Percentiles rank a stretch among this genome's conserved stretches.
Conservation (phyloP, 1,140 invertebrate species). For the Aphis gossypii region DNA sequence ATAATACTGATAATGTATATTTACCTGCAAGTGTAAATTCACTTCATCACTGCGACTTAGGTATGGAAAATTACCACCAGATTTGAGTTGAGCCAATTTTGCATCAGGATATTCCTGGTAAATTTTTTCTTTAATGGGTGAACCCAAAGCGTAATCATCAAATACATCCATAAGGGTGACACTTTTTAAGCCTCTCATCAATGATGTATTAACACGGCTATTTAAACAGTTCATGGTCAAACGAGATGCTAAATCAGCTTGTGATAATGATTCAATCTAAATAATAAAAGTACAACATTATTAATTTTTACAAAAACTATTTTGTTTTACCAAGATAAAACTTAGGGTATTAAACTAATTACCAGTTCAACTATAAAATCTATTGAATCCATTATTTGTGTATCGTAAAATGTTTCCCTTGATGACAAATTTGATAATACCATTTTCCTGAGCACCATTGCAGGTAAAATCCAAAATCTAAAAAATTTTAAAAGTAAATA, state of each 20-base stretch:
- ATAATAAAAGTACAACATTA: constrained; percentile 56
- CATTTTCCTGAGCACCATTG: constrained; percentile 86
- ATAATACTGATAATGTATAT: constrained; percentile 58
- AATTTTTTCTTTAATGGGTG: constrained; percentile 75
- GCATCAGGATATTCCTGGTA: constrained; percentile 89
- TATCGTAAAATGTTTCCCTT: constrained; percentile 71
- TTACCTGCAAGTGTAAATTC: constrained; percentile 87
- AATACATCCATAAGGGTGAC: constrained; percentile 90
- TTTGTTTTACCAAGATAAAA: not conserved
- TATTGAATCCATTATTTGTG: constrained; percentile 81
- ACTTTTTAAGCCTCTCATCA: constrained; percentile 70
- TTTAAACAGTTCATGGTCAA: constrained; percentile 86
- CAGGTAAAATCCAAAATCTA: constrained; percentile 88
- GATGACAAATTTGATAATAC: constrained; percentile 84
- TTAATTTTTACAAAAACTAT: constrained; percentile 3
- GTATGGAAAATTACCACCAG: constrained; percentile 91
- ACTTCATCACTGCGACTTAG: constrained; percentile 88
- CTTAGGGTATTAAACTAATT: constrained; percentile 61
- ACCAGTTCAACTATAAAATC: constrained; percentile 93
- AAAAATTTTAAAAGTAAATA: constrained; percentile 59
- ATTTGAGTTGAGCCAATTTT: constrained; percentile 86
- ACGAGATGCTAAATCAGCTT: constrained; percentile 84
- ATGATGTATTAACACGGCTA: constrained; percentile 81
- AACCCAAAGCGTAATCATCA: constrained; percentile 86
- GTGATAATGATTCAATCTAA: constrained; percentile 82